Evolutionary conservation across 2,888 invertebrate species (phyloP).

Genomic region (Spodoptera littoralis): DNA sequence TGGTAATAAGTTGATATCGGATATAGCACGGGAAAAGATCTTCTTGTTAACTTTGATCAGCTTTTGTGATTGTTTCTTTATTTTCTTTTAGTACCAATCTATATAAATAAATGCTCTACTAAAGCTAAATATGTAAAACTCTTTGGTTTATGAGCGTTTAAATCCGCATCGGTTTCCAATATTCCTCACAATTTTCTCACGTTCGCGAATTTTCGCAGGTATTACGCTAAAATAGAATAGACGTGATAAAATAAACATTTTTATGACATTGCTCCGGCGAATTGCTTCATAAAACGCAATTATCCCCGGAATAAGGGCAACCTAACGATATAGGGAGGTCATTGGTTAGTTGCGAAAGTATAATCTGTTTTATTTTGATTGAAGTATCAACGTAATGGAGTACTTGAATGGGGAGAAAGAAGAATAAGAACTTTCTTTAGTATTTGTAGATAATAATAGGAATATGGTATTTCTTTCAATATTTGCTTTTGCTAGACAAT

Average conservation of each 20-base stretch:
- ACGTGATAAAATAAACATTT: slow-evolving; percentile 81
- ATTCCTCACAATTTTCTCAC: slow-evolving; percentile 50
- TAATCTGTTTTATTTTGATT: slow-evolving; percentile 43
- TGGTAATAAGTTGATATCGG: slow-evolving; percentile 44
- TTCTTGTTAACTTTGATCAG: slow-evolving; percentile 23
- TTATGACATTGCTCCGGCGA: slow-evolving; percentile 79
- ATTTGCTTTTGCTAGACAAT: no score
- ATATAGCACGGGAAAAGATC: slow-evolving; percentile 27
- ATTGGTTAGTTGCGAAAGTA: slow-evolving; percentile 49
- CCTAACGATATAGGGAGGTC: slow-evolving; percentile 56
- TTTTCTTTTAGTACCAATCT: not conserved
- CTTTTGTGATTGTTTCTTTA: slow-evolving; percentile 7
- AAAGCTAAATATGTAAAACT: slow-evolving; percentile 6
- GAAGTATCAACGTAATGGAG: slow-evolving; percentile 17
- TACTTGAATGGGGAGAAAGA: slow-evolving; percentile 4
- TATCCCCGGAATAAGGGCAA: slow-evolving; percentile 76
- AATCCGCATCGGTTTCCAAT: slow-evolving; percentile 38
- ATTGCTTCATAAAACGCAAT: slow-evolving; percentile 85
- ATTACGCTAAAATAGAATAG: slow-evolving; percentile 76
- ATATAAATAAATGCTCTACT: not conserved
- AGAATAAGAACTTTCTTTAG: no score
- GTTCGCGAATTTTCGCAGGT: slow-evolving; percentile 68
- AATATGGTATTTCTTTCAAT: no score
- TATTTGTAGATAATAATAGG: no score
- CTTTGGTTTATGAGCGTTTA: slow-evolving; percentile 15